Percentiles rank a stretch among this genome's conserved stretches.
Evolutionary conservation across 2,888 invertebrate species (phyloP).

Genomic region (Leucophenga maculata): DNA sequence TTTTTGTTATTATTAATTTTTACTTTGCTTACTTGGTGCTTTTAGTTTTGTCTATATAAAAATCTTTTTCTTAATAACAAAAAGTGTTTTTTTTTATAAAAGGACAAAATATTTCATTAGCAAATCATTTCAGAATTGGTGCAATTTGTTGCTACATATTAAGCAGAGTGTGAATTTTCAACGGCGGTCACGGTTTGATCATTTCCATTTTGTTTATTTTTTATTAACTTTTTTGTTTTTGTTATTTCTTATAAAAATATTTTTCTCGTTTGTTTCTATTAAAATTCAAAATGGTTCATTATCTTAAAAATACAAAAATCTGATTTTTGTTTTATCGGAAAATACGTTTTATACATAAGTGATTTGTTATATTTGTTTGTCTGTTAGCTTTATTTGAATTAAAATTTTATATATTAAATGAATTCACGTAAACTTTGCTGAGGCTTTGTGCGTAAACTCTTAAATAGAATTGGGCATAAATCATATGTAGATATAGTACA

Average conservation of each 20-base stretch:
- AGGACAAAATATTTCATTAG: neutral
- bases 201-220: neutral
- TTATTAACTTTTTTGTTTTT: neutral
- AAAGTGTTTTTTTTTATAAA: neutral
- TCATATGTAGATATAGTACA: too few species aligned
- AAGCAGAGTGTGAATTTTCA: neutral
- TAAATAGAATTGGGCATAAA: too few species aligned
- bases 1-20: constrained; percentile 28
- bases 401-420: neutral
- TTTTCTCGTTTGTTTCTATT: constrained; percentile 42
- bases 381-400: neutral
- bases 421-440: neutral
- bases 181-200: neutral
- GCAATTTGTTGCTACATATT: constrained; percentile 16
- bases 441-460: neutral
- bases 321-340: constrained; percentile 40
- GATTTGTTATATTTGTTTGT: constrained; percentile 26
- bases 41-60: constrained; percentile 23
- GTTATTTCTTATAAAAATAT: constrained; percentile 13
- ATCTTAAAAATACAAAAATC: constrained; percentile 29
- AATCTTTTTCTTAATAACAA: constrained; percentile 2
- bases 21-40: constrained; percentile 14
- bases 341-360: constrained; percentile 40
- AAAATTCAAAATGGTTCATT: constrained; percentile 59
- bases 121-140: constrained; percentile 26